These are phyloP conservation scores for Pandemis cinnamomeana DNA, from an alignment of 2,888 invertebrate species.

Conservation along the genomic window DNA sequence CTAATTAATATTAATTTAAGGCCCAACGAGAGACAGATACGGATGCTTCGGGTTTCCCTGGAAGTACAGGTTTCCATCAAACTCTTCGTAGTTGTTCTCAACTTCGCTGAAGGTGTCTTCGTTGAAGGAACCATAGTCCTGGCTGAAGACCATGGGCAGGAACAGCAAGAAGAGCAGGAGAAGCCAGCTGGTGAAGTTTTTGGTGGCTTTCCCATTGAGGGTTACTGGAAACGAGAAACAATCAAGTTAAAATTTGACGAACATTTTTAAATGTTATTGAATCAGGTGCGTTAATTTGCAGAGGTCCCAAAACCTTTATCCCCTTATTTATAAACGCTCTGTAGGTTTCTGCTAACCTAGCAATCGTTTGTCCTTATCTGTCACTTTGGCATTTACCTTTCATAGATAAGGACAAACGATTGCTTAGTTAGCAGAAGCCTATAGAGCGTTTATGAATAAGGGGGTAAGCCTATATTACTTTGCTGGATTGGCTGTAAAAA, in stretches of 20 bases:
- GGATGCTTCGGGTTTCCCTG: conserved; percentile 19
- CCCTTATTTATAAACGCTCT: no score
- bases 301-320: no score
- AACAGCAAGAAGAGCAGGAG: conserved; percentile 65
- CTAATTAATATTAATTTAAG: conserved; percentile 17
- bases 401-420: no score
- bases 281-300: no score
- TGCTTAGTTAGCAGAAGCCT: no score
- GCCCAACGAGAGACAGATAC: conserved; percentile 27
- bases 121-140: conserved; percentile 50
- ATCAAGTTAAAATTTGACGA: background rate
- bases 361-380: no score
- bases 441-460: no score
- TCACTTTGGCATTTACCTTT: no score
- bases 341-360: no score
- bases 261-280: no score
- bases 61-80: conserved; percentile 17
- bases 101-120: conserved; percentile 20
- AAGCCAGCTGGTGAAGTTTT: conserved; percentile 65
- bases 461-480: no score
- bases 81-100: conserved; percentile 24
- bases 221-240: conserved; percentile 67
- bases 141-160: conserved; percentile 63
- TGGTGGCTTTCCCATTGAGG: conserved; percentile 62
- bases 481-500: no score